Conservation (phyloP, 2,888 invertebrate species). For the Mythimna albipuncta region DNA sequence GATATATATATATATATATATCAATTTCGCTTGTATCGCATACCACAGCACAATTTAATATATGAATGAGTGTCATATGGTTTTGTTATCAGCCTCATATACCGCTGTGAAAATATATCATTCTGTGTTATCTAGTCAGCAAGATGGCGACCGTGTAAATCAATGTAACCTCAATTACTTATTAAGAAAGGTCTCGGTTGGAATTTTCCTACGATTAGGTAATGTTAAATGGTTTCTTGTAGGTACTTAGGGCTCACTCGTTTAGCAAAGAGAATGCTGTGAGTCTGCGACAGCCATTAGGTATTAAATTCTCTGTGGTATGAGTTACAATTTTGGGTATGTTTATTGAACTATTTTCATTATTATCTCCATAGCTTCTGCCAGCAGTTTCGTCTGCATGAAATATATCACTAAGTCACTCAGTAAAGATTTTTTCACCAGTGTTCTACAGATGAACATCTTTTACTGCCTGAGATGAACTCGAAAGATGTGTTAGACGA, state of each 20-base stretch:
- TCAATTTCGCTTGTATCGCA: conserved; percentile 35
- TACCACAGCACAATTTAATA: conserved; percentile 53
- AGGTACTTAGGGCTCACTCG: neutral
- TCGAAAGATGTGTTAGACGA: too few species aligned
- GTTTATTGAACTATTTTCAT: neutral
- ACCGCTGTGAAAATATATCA: conserved; percentile 82
- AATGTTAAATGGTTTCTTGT: conserved; percentile 39
- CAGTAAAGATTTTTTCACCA: too few species aligned
- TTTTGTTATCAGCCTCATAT: conserved; percentile 74
- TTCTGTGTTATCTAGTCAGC: conserved; percentile 79
- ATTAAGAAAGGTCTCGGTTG: conserved; percentile 86
- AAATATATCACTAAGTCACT: too few species aligned
- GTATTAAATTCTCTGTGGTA: neutral
- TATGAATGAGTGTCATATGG: conserved; percentile 76
- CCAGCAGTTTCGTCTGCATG: too few species aligned
- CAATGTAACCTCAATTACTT: conserved; percentile 89
- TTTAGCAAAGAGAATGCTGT: neutral
- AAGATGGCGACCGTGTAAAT: conserved; percentile 86
- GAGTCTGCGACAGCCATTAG: neutral
- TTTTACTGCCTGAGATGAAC: too few species aligned
- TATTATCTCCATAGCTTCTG: too few species aligned
- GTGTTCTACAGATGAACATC: too few species aligned
- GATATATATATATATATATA: neutral
- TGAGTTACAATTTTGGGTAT: neutral
- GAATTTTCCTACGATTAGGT: conserved; percentile 84